Percentiles rank a stretch among this genome's conserved stretches.
These are phyloP conservation scores for Deilephila elpenor DNA, from an alignment of 2,888 invertebrate species.

Conservation along the genomic window DNA sequence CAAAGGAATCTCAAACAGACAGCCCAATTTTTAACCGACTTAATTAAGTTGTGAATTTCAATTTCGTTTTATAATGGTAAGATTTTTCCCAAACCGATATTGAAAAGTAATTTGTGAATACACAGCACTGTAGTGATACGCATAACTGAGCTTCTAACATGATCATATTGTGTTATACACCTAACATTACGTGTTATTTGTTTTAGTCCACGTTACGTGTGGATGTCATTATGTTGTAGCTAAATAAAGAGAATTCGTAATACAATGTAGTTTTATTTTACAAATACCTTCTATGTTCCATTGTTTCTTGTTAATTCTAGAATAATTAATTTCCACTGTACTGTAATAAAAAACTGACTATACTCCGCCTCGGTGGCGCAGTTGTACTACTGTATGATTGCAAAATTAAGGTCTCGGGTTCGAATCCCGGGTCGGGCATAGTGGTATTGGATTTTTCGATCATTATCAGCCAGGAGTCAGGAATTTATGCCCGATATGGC, in stretches of 20 bases:
- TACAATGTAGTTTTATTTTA: constrained; percentile 45
- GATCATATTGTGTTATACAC: constrained; percentile 81
- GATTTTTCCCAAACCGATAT: constrained; percentile 69
- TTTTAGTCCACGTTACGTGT: constrained; percentile 56
- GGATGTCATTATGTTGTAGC: constrained; percentile 79
- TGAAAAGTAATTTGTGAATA: constrained; percentile 71
- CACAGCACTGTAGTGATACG: constrained; percentile 82
- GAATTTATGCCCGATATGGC: no score
- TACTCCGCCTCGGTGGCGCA: no score
- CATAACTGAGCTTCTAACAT: constrained; percentile 80
- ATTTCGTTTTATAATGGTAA: neutral
- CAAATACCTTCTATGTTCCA: neutral
- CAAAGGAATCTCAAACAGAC: no score
- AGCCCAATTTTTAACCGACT: no score
- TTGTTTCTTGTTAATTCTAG: neutral
- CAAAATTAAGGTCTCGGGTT: no score
- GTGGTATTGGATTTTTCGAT: no score
- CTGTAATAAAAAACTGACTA: no score
- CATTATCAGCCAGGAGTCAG: no score
- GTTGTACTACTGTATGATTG: no score
- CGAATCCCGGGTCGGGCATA: no score
- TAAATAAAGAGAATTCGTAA: constrained; percentile 78
- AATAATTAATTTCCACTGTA: no score
- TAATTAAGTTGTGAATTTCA: neutral
- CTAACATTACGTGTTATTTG: constrained; percentile 55